Conservation (phyloP, 2,113 vertebrate genomes). For the Dipodomys ordii region DNA sequence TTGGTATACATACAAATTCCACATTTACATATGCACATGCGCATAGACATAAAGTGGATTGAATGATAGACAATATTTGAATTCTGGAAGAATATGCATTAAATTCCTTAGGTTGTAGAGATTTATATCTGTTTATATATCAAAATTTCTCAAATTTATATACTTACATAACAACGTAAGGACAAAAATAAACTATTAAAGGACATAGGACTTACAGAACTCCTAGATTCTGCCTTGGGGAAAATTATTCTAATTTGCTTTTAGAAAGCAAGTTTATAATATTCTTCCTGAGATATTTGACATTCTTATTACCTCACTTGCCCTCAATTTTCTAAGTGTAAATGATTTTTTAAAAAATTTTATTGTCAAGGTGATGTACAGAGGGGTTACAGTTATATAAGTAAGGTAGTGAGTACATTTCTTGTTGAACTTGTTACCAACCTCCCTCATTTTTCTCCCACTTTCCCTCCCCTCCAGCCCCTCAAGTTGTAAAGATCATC, state of each 20-base stretch:
- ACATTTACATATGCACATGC: no score
- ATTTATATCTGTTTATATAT: neutral
- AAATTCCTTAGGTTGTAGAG: neutral
- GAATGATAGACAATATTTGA: neutral
- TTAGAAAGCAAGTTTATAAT: conserved; percentile 12
- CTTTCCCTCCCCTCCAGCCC: no score
- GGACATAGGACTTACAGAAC: neutral
- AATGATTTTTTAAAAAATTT: neutral
- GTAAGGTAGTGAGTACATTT: no score
- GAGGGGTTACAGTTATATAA: no score
- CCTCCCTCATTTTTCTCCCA: no score
- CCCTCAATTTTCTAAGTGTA: conserved; percentile 45
- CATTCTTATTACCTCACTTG: neutral
- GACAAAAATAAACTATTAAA: conserved; percentile 6
- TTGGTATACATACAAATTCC: neutral
- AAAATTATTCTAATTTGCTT: conserved; percentile 17
- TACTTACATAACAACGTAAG: neutral
- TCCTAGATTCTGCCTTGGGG: neutral
- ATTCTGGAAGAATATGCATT: neutral
- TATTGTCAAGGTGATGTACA: no score
- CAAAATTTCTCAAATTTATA: neutral
- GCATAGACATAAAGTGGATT: neutral
- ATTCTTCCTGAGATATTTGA: neutral
- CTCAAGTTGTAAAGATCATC: no score
- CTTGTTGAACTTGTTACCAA: no score